These are phyloP conservation scores for Halcyon malimbica DNA, from an alignment of 2,113 vertebrate genomes.

Conservation along the genomic window DNA sequence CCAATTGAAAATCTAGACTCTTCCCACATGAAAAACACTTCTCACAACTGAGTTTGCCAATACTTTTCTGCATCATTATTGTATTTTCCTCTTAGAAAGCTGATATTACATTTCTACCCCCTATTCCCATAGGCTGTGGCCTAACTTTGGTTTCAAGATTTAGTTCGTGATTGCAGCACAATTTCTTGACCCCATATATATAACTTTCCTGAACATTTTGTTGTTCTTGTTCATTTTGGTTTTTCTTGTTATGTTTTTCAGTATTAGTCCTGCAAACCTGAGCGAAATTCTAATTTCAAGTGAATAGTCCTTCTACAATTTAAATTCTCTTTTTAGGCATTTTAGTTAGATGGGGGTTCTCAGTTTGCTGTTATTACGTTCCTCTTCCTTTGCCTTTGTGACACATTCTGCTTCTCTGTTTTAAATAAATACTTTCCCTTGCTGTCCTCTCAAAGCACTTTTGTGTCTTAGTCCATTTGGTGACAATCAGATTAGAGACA, in stretches of 20 bases:
- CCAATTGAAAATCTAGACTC: not conserved
- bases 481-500: not conserved
- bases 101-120: not conserved
- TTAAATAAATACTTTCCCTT: not conserved
- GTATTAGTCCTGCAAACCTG: not conserved
- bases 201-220: not conserved
- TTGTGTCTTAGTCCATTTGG: not conserved
- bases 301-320: not conserved
- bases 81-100: not conserved
- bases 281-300: not conserved
- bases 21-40: not conserved
- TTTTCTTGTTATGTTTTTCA: not conserved
- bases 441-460: not conserved
- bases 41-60: not conserved
- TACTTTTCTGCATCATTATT: not conserved
- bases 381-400: not conserved
- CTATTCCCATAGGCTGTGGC: not conserved
- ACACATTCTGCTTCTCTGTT: not conserved
- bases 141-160: not conserved
- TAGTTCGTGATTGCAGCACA: not conserved
- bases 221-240: rapidly evolving
- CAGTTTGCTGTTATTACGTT: not conserved
- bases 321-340: not conserved
- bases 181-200: not conserved
- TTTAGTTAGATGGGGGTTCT: rapidly evolving